Evolutionary conservation across 2,888 invertebrate species (phyloP).

Genomic region (Chromoteleia sp.): DNA sequence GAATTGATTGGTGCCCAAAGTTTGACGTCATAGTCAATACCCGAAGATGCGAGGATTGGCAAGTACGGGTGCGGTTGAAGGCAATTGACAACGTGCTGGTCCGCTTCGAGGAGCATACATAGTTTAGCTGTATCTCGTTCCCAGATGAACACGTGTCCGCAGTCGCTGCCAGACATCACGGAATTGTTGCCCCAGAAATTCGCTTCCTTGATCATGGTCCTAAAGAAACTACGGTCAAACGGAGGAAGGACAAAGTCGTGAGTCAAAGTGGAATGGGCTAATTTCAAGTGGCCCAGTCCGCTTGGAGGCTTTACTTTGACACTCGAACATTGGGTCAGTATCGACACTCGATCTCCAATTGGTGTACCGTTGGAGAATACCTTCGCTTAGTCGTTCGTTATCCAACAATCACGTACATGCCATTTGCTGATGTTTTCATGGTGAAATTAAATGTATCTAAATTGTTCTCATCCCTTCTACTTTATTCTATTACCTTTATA

Average conservation of each 20-base stretch:
- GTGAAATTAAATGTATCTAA: constrained; percentile 29
- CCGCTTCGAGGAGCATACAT: constrained; percentile 91
- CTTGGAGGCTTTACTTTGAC: constrained; percentile 82
- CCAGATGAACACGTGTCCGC: constrained; percentile 95
- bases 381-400: constrained; percentile 61
- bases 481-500: too few relatives aligned
- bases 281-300: constrained; percentile 82
- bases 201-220: constrained; percentile 94
- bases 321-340: constrained; percentile 72
- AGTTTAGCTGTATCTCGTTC: constrained; percentile 89
- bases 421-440: constrained; percentile 23
- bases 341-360: constrained; percentile 65
- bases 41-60: constrained; percentile 92
- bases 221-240: constrained; percentile 85
- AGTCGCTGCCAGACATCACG: constrained; percentile 95
- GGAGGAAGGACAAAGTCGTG: constrained; percentile 76
- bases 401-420: constrained; percentile 58
- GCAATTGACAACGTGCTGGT: constrained; percentile 94
- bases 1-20: constrained; percentile 91
- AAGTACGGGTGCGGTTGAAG: constrained; percentile 92
- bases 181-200: constrained; percentile 93
- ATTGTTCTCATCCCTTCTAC: too few relatives aligned
- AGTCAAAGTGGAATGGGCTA: constrained; percentile 76
- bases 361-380: constrained; percentile 51
- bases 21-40: constrained; percentile 95